Conservation (phyloP, 2,888 invertebrate genomes). For the Myopa tessellatipennis region DNA sequence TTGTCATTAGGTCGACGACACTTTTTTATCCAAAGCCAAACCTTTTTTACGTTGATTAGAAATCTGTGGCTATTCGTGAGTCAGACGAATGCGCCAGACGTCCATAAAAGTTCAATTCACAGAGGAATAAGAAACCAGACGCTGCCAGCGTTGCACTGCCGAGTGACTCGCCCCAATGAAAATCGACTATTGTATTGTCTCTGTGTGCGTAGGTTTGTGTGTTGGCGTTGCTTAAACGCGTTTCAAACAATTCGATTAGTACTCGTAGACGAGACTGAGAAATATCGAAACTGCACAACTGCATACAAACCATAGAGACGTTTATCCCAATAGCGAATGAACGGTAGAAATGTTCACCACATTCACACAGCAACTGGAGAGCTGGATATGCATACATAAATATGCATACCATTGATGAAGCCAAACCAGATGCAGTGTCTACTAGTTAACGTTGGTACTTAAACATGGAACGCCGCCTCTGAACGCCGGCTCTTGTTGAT, state of each 20-base stretch:
- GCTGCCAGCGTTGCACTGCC: too few species aligned
- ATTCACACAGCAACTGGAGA: constrained; percentile 14
- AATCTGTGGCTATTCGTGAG: too few species aligned
- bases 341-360: constrained; percentile 33
- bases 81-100: too few species aligned
- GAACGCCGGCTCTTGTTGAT: constrained; percentile 30
- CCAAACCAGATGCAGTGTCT: not conserved
- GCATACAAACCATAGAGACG: not conserved
- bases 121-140: too few species aligned
- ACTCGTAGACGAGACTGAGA: not conserved
- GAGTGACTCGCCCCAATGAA: too few species aligned
- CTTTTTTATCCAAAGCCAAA: too few species aligned
- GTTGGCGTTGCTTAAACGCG: not conserved
- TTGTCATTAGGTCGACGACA: too few species aligned
- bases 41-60: too few species aligned
- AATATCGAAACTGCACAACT: not conserved
- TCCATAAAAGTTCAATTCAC: too few species aligned
- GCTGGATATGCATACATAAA: too few species aligned
- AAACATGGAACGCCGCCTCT: constrained; percentile 21
- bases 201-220: not conserved
- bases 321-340: constrained; percentile 7
- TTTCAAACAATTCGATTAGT: constrained; percentile 16
- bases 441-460: constrained; percentile 22
- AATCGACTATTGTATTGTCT: too few species aligned
- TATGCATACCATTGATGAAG: too few species aligned